Evolutionary conservation across 2,113 vertebrate species (phyloP).

Genomic region (Triplophysa siluroides): DNA sequence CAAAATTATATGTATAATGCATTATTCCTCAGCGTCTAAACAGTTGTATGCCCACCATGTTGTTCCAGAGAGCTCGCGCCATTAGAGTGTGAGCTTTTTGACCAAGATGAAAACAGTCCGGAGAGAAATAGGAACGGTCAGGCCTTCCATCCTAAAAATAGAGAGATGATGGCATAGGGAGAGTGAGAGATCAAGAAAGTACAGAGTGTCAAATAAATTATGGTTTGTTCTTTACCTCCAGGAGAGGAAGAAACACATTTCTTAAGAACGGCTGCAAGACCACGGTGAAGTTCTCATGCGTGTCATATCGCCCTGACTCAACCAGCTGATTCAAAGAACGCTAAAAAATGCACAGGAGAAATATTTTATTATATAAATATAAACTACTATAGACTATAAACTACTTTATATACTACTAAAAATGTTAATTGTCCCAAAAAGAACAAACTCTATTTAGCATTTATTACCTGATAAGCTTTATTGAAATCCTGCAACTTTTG

Average conservation of each 20-base stretch:
- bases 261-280: constrained; percentile 76
- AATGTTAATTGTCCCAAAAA: background rate
- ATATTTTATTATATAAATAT: background rate
- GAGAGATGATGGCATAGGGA: background rate
- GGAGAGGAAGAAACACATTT: constrained; percentile 51
- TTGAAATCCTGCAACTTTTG: constrained; percentile 65
- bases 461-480: constrained; percentile 81
- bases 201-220: background rate
- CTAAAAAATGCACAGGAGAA: constrained; percentile 63
- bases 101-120: constrained; percentile 88
- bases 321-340: constrained; percentile 69
- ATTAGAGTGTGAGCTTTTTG: constrained; percentile 87
- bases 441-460: background rate
- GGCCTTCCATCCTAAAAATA: constrained; percentile 75
- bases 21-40: too few species aligned
- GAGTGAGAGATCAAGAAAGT: background rate
- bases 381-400: too few species aligned
- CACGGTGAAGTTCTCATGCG: constrained; percentile 71
- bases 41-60: constrained; percentile 76
- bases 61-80: constrained; percentile 86
- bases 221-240: constrained; percentile 63
- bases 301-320: constrained; percentile 68
- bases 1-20: too few species aligned
- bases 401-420: too few species aligned
- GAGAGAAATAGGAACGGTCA: constrained; percentile 84